Evolutionary conservation across 2,888 invertebrate genomes (phyloP).

Genomic region (Nephrotoma flavescens): DNA sequence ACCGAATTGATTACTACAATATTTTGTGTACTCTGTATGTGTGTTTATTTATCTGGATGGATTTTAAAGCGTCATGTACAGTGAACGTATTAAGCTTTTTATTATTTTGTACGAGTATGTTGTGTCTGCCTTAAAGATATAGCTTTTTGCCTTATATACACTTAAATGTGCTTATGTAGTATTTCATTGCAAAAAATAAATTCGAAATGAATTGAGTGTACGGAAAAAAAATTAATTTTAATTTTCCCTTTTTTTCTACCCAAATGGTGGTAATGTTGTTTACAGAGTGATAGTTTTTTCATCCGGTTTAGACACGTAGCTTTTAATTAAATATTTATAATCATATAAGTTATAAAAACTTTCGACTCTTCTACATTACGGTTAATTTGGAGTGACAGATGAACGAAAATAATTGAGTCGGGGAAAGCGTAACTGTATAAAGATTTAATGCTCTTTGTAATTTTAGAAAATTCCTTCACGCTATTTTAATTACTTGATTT

Average conservation of each 20-base stretch:
- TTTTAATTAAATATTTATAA: not conserved
- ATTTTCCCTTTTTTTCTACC: not conserved
- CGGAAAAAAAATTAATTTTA: not conserved
- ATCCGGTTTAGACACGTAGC: not conserved
- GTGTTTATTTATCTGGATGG: no score
- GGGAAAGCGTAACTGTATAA: no score
- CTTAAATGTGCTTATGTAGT: no score
- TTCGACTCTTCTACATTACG: no score
- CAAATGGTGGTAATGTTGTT: not conserved
- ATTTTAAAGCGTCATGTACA: not conserved
- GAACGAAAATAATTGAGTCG: no score
- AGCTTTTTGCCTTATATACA: not conserved
- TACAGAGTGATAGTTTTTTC: not conserved
- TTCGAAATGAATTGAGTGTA: not conserved
- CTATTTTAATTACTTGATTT: no score
- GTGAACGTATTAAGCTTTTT: not conserved
- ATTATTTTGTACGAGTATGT: not conserved
- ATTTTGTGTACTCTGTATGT: not conserved
- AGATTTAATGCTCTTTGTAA: no score
- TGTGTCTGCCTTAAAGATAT: not conserved
- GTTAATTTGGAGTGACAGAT: no score
- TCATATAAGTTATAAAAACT: not conserved
- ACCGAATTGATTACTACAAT: not conserved
- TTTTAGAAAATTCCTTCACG: no score
- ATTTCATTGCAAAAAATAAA: no score